These are phyloP conservation scores for Liasis olivaceus DNA, from an alignment of 2,797 vertebrate genomes.

Conservation along the genomic window DNA sequence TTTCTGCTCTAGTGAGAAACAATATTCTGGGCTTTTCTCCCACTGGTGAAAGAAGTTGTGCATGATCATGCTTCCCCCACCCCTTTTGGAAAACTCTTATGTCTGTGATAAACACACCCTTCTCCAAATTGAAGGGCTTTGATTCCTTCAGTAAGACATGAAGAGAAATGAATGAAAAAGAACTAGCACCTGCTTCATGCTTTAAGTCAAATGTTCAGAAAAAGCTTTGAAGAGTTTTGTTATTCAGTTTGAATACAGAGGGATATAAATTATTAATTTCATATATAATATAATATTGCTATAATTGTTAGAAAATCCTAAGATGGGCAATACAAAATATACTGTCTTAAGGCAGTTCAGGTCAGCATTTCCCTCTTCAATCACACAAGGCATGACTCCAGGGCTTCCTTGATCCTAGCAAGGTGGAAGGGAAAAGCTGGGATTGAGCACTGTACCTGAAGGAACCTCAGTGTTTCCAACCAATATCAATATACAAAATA, in stretches of 20 bases:
- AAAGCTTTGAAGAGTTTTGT: not conserved
- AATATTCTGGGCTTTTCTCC: not conserved
- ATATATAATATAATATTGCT: not conserved
- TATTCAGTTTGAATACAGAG: not conserved
- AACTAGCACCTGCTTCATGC: not conserved
- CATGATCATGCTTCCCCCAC: not conserved
- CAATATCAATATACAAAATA: not conserved
- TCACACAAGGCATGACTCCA: not conserved
- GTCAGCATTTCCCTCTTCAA: not conserved
- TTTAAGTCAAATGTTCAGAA: not conserved
- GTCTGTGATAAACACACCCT: not conserved
- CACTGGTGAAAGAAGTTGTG: not conserved
- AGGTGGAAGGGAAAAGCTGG: not conserved
- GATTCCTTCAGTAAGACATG: not conserved
- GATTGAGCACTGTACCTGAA: not conserved
- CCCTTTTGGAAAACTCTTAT: not conserved
- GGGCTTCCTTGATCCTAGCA: not conserved
- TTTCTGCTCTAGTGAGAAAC: not conserved
- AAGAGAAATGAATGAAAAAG: not conserved
- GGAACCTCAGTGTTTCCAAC: not conserved
- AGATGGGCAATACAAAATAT: not conserved
- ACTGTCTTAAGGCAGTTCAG: not conserved
- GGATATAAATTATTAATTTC: not conserved
- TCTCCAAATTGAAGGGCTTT: not conserved
- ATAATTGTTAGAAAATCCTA: not conserved